Evolutionary conservation across 2,797 vertebrate species (phyloP), one percentile per base, ranked within the genome.

Genomic region (Tapirus indicus): DNA sequence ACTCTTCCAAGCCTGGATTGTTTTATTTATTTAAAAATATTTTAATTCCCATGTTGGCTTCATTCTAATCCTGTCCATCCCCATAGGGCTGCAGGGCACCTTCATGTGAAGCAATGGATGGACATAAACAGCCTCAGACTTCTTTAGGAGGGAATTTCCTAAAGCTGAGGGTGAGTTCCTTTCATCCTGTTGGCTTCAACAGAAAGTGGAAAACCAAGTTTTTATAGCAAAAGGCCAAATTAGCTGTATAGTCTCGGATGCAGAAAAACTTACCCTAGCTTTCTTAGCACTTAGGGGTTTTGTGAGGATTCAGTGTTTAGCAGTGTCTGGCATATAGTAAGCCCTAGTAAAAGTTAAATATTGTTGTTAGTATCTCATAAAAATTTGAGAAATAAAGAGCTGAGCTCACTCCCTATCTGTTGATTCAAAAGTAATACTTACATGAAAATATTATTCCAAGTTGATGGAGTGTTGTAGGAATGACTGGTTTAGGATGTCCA

Each of bases 21-120:
- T 77, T 97, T 95, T 97, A 98, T 98, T 98, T 97, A 98, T 98
- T 97, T 95, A 58, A 96, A 94, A 96, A 68, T 96, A 87, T 80
- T 95, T 91, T 84, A 35, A 71, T 94, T 91, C 83, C 66, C 68
- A 68, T 60, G 38, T 69, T 84, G 91, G 86, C 89, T 97, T 97
- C 83, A 20, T 85, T 92, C 88, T 88, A 83, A 72, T 58, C 60
- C 71, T 82, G n/a, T 68, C 88, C 52, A 11, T 91, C 62, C 27
- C 85, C 27, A 0, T 47, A 49, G 60, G 72, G 52, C 87, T 60
- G 18, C 77, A 74, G 74, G 32, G 44, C 69, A 69, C 62, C 77
- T 82, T 80, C 60, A 6, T 44, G 54, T 80, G 83, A 87, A 44
- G 41, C 91, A 88, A 68, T 2, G 18, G 74, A 23, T 54, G 56